Base-by-base conservation (phyloP, 2,888 invertebrate genomes). In the Lathronympha strigana region DNA sequence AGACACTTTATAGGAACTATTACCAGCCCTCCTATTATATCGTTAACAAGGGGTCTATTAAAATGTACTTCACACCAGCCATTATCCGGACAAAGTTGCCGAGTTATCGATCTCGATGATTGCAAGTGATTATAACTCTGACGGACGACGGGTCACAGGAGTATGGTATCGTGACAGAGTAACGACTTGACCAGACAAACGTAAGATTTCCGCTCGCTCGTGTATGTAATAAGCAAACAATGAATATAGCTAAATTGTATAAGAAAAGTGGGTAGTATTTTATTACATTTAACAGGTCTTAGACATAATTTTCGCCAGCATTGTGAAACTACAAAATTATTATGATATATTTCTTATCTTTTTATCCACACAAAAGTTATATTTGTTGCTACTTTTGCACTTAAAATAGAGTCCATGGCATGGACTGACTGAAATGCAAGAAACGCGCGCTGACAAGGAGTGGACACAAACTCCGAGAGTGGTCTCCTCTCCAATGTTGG, bases 101-200 rank as follows among this genome's bases (percentile, higher is more conserved):
- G 67, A 72, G 73, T 76, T 79, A 77, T 78, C 76, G 77, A 75
- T 76, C 68, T 70, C 68, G 69, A 63, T 72, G 72, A 78, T 77
- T 76, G 73, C 68, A 68, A 76, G 73, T 71, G 75, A 79, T 78
- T 81, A 75, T 72, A 72, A 69, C 72, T 73, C 73, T 79, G 74
- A 75, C 74, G 73, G 72, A 68, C 69, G 74, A 71, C 67, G 72
- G 75, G 66, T 67, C 78, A 13, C 23, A n/a, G 19, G 23, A 47
- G 23, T 23, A 23, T 6, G 13, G 4, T 23, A 47, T 1, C 23
- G 21, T 0, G n/a, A n/a, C 23, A 21, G 47, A 47, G 47, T n/a
- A 47, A 23, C 47, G 11, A 23, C n/a, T 11, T 4, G 11, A 21
- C 9, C 11, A 1, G 11, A 11, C 19, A 25, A 25, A 6, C 3